Conservation (phyloP, 2,888 invertebrate genomes). For the Drosophila mercatorum region DNA sequence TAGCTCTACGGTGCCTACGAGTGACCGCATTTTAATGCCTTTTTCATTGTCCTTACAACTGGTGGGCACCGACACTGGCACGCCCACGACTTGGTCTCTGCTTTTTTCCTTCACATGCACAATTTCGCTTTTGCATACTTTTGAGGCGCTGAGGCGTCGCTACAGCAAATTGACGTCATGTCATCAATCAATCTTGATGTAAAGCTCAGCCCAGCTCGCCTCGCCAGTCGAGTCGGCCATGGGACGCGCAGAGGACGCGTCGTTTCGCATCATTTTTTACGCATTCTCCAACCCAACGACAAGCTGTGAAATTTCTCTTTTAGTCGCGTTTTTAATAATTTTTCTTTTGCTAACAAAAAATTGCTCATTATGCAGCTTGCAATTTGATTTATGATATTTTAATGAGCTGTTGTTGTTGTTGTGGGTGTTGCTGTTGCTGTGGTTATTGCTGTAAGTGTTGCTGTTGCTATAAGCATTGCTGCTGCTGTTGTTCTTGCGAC, state of each 20-base stretch:
- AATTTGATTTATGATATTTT: constrained; percentile 76
- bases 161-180: constrained; percentile 73
- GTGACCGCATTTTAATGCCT: constrained; percentile 78
- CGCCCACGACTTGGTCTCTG: constrained; percentile 15
- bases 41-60: constrained; percentile 74
- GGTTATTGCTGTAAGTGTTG: not conserved
- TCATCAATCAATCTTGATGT: constrained; percentile 78
- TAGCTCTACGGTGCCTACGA: constrained; percentile 2
- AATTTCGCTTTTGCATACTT: constrained; percentile 61
- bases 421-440: not conserved
- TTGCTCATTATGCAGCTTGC: constrained; percentile 56
- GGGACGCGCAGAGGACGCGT: not conserved
- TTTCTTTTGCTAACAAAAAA: constrained; percentile 14
- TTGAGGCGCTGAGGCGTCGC: constrained; percentile 39
- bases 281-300: constrained; percentile 32
- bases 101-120: constrained; percentile 37
- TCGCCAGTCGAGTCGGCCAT: not conserved
- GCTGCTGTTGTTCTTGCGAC: not conserved
- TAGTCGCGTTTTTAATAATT: constrained; percentile 33
- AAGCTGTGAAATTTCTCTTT: constrained; percentile 53
- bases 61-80: constrained; percentile 18
- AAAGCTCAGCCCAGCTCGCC: constrained; percentile 34
- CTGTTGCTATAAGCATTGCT: not conserved
- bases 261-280: constrained; percentile 27
- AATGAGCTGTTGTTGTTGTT: constrained; percentile 61